Evolutionary conservation across 2,797 vertebrate species (phyloP), one percentile per base, ranked within the genome.

Genomic region (Melanotaenia pygmaea): DNA sequence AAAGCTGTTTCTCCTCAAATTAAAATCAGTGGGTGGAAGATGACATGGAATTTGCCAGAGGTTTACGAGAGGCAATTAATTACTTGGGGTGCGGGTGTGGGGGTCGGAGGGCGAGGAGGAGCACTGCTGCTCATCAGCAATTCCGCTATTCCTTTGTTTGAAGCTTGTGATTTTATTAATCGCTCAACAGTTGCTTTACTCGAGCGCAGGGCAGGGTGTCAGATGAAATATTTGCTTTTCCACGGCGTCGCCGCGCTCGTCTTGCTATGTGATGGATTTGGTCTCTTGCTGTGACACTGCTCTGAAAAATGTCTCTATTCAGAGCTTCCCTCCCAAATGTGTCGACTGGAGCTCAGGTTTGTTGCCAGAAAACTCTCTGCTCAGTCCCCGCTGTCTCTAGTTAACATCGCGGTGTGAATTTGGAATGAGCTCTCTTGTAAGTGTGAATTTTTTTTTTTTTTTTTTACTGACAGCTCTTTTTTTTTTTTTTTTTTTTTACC

Each of bases 1-100:
- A 81, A 89, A 89, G 86, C 81, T 66, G 80, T 76, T 89, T 88
- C 79, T 83, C 76, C 76, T 86, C 79, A 86, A 86, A 88, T 88
- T 82, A 87, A 89, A 90, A 85, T 40, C 86, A 69, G 85, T 77
- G 81, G 75, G 77, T 79, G 78, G 86, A 78, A 35, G 83, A 85
- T 77, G 82, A 80, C 84, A 69, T 57, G 65, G 79, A 84, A 76
- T 83, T 74, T 74, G 66, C 57, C 59, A 20, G 8, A 8, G 62
- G 75, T 86, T 87, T 76, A 85, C 34, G 32, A 70, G 66, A 85
- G 78, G 78, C 83, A 85, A 85, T 89, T 90, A 50, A 76, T 83
- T 76, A 56, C 22, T 16, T 14, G 53, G 53, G 45, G 45, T 59
- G 63, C 59, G 3, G 58, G 54, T 59, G n/a, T 35, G 54, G 40